Evolutionary conservation across 2,797 vertebrate species (phyloP), one percentile per base, ranked within the genome.

Genomic region (Serranus cabrilla): DNA sequence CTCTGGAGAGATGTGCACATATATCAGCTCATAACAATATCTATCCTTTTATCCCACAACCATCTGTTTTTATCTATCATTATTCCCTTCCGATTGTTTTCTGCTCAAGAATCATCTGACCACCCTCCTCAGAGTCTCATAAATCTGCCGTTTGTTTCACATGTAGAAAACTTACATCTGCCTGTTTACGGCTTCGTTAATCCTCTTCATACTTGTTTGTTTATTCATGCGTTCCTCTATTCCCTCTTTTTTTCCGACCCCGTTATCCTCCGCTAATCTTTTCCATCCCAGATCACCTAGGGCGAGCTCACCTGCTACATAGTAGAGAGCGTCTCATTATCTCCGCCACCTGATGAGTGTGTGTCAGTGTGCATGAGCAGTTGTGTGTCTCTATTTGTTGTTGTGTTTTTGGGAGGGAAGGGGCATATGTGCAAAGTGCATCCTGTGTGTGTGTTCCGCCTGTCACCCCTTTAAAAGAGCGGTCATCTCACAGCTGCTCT

Each of bases 221-320:
- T 86, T 84, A 80, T 85, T 69, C 59, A 62, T 71, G 50, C 40
- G 39, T 75, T 76, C 71, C 67, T 75, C 66, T 43, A 40, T 64
- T 67, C 43, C 40, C 27, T 61, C 21, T 62, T 78, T 78, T 80
- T 78, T 55, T 79, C 60, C 20, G 18, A 55, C 61, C 60, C 66
- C 63, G 43, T 74, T 73, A 81, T 77, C 70, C 76, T 76, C 67
- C 2, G 5, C 78, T 90, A 86, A 89, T 91, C 72, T 74, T 62
- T 87, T 80, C 80, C 81, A 86, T 87, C 71, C 69, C 52, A 23
- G 52, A 86, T 86, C 59, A 83, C 83, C 81, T 60, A 47, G 74
- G 75, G 88, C 76, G 6, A 72, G 58, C 57, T 80, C 87, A 87
- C 83, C 85, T 92, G 82, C 78, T 78, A 17, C 62, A 68, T 42